Conservation (phyloP, 2,797 vertebrate species). For the Netta rufina region DNA sequence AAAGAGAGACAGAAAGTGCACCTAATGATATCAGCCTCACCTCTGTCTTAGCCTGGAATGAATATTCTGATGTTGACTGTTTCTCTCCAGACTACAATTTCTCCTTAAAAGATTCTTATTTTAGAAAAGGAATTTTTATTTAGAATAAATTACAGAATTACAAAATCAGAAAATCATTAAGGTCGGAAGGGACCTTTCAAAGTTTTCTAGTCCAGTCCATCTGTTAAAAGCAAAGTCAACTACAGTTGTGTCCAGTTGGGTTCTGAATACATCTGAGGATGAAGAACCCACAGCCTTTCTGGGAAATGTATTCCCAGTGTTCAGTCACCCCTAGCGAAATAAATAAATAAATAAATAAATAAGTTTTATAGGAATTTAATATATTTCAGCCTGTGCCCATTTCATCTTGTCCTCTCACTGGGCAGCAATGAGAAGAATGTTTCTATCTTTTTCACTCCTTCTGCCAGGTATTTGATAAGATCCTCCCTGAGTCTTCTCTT, state of each 20-base stretch:
- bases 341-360: background rate
- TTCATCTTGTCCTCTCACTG: background rate
- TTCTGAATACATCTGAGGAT: background rate
- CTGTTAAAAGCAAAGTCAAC: background rate
- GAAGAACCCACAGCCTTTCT: background rate
- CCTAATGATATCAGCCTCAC: background rate
- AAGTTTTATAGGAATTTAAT: background rate
- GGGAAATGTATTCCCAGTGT: background rate
- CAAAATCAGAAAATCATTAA: background rate
- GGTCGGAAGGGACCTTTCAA: background rate
- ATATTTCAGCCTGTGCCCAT: background rate
- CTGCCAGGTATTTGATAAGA: background rate
- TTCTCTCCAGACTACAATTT: background rate
- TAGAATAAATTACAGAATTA: background rate
- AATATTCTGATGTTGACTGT: background rate
- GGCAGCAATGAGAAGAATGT: background rate
- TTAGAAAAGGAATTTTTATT: background rate
- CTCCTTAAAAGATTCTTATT: background rate
- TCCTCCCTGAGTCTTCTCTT: background rate
- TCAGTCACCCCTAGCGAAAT: background rate
- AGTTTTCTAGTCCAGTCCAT: background rate
- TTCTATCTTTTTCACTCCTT: rapidly evolving
- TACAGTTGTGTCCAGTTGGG: background rate
- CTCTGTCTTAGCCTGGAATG: background rate
- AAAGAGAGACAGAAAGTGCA: background rate